phyloP scores from a whole-genome alignment of 35 echinoderm and acorn worm species.

The Strongylocentrotus purpuratus region DNA sequence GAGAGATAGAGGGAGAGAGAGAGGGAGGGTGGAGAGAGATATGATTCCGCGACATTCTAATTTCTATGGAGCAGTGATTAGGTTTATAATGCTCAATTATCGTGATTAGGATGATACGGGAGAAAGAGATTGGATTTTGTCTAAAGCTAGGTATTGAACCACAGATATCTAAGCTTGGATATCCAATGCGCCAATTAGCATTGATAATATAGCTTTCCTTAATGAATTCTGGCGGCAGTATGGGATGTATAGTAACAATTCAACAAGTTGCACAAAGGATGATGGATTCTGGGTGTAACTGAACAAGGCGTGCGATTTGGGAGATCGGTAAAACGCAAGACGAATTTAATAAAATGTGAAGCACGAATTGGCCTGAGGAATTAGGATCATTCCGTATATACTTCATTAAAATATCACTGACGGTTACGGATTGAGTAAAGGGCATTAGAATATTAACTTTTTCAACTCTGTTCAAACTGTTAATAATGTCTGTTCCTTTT shows the following conservation, averaged over 20 bases:
- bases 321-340: not conserved
- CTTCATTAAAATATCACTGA: no score
- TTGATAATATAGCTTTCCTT: conserved; percentile 5
- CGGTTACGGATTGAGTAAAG: no score
- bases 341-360: not conserved
- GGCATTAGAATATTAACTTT: no score
- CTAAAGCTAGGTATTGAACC: not conserved
- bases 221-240: not conserved
- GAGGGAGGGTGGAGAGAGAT: not conserved
- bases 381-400: not conserved
- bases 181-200: not conserved
- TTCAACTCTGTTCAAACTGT: no score
- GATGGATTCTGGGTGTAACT: not conserved
- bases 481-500: no score
- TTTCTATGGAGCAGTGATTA: not conserved
- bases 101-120: no score
- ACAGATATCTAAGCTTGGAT: not conserved
- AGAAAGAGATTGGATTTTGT: no score
- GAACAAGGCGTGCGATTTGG: not conserved
- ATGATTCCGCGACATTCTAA: not conserved
- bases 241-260: not conserved
- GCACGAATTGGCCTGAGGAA: not conserved
- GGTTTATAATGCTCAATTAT: not conserved
- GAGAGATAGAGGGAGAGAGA: not conserved
- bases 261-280: not conserved